Percentiles rank a stretch among this genome's conserved stretches.
Evolutionary conservation across 2,797 vertebrate genomes (phyloP).

Genomic region (Pangasius mekongensis): DNA sequence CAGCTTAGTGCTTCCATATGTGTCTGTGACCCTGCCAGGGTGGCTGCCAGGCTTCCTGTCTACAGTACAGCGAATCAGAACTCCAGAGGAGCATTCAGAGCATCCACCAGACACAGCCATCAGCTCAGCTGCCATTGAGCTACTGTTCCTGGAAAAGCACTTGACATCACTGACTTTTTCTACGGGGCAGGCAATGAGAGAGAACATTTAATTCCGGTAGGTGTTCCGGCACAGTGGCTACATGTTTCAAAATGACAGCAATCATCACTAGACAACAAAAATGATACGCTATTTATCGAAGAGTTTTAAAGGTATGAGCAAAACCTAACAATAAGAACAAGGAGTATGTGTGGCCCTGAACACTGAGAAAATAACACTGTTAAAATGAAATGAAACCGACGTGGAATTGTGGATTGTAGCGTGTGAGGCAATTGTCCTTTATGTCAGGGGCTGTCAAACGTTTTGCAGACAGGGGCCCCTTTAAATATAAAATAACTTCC

Average conservation of each 20-base stretch:
- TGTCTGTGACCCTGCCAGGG: slow-evolving; percentile 31
- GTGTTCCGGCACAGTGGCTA: slow-evolving; percentile 49
- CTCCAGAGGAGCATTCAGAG: slow-evolving; percentile 46
- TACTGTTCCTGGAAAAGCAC: slow-evolving; percentile 51
- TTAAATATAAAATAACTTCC: background rate
- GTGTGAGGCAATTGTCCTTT: background rate
- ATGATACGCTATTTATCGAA: background rate
- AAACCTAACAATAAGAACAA: slow-evolving; percentile 14
- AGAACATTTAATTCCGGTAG: slow-evolving; percentile 50
- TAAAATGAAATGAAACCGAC: background rate
- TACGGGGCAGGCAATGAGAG: slow-evolving; percentile 24
- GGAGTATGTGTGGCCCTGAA: background rate
- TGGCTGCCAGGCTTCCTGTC: slow-evolving; percentile 47
- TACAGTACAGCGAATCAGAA: slow-evolving; percentile 15
- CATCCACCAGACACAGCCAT: slow-evolving; percentile 45
- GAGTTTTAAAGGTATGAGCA: slow-evolving; percentile 9
- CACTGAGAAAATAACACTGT: background rate
- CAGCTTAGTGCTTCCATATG: slow-evolving; percentile 57
- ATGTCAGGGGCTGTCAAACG: background rate
- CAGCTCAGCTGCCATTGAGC: slow-evolving; percentile 34
- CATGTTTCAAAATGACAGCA: slow-evolving; percentile 49
- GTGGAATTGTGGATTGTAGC: background rate
- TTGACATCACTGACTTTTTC: slow-evolving; percentile 56
- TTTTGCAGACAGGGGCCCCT: background rate
- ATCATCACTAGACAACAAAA: slow-evolving; percentile 28